Evolutionary conservation across 2,888 invertebrate genomes (phyloP), one percentile per base, ranked within the genome.

Genomic region (Melipona bicolor): DNA sequence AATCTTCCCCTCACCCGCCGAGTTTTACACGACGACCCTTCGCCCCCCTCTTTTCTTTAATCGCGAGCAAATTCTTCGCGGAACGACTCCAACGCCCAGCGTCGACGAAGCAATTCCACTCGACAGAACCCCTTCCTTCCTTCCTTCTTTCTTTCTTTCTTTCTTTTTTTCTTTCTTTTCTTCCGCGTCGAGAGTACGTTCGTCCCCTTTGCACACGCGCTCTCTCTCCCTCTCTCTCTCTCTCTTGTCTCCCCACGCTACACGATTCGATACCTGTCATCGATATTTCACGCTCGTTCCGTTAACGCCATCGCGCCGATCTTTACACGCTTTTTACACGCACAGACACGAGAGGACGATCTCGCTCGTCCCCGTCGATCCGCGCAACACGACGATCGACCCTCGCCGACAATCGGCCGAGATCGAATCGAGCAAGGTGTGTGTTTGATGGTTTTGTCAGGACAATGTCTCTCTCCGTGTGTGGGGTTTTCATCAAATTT

Each of bases 31-130:
- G 13, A 49, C n/a, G 13, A 49, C n/a, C 54, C n/a, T 49, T 61
- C 50, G 11, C 19, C 24, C 9, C 43, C 9, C 2, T 24, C 15
- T 17, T 32, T 62, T 56, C 56, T 36, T 68, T 54, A 67, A 72
- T 70, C 52, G 32, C 36, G 71, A 68, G 67, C 27, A 74, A 86
- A 77, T 62, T 70, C 64, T 62, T 75, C 79, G 67, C 24, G 82
- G 43, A 13, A 75, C 78, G 77, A 78, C 62, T 65, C 79, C 82
- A 76, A 91, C 91, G 91, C 88, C 91, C 92, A 90, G 91, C 92
- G 85, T 87, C 69, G 79, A 59, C 69, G 74, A 77, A 78, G 67
- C 59, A 69, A 73, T 83, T 77, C 72, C 77, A 79, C 64, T 65
- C 69, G 77, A 77, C 52, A 17, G 52, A 19, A 62, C 62, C 73